These are phyloP conservation scores for Rhinogobius similis DNA, from an alignment of 2,113 vertebrate genomes.

Conservation along the genomic window DNA sequence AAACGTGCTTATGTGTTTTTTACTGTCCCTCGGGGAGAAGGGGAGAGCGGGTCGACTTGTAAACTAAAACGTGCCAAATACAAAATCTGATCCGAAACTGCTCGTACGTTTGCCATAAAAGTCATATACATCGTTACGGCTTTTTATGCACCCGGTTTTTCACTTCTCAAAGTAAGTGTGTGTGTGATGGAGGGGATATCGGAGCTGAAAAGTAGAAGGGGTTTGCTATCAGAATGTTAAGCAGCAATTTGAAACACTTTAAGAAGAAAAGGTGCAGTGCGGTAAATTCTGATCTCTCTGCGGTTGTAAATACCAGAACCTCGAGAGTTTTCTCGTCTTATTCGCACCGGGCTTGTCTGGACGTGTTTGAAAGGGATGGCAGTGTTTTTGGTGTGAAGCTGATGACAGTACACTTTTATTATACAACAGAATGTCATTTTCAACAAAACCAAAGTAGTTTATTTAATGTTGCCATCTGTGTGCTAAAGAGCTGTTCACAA, in stretches of 20 bases:
- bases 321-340: conserved; percentile 39
- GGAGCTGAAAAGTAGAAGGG: conserved; percentile 31
- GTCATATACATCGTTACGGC: background rate
- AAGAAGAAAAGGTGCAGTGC: conserved; percentile 47
- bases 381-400: too few species aligned
- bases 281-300: conserved; percentile 53
- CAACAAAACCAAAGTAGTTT: too few species aligned
- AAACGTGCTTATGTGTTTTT: conserved; percentile 32
- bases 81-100: conserved; percentile 37
- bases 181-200: conserved; percentile 11
- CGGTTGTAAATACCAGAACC: conserved; percentile 59
- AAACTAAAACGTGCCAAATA: conserved; percentile 44
- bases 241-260: conserved; percentile 57
- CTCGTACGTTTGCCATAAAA: conserved; percentile 35
- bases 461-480: too few species aligned
- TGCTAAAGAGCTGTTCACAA: too few species aligned
- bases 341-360: conserved; percentile 35
- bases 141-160: conserved; percentile 19
- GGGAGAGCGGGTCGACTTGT: conserved; percentile 1
- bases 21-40: conserved; percentile 15
- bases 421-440: too few species aligned
- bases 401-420: too few species aligned
- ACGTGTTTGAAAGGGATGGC: too few species aligned
- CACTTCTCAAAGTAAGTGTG: conserved; percentile 11
- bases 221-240: conserved; percentile 61